phyloP scores from a whole-genome alignment of 1,140 invertebrate species.

The Mylabris phalerata region DNA sequence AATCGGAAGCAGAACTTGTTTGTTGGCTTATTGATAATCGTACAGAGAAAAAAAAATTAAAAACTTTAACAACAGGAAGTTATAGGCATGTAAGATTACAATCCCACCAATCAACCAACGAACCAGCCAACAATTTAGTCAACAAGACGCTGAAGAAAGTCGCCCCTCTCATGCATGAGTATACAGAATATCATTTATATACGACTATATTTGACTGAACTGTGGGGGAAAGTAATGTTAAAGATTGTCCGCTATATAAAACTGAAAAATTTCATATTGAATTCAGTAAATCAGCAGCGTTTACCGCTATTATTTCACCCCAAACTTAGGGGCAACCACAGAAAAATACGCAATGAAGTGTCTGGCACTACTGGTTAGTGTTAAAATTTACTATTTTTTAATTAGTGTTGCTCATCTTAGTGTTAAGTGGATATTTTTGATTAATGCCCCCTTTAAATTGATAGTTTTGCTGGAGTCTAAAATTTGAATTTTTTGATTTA shows the following conservation, averaged over 20 bases:
- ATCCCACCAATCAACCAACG: too few relatives aligned
- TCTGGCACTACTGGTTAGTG: conserved; percentile 38
- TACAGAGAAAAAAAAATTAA: too few relatives aligned
- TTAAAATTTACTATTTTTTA: conserved; percentile 18
- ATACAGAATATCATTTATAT: too few relatives aligned
- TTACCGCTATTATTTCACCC: conserved; percentile 23
- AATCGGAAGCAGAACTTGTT: too few relatives aligned
- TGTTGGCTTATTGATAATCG: too few relatives aligned
- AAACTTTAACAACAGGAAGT: too few relatives aligned
- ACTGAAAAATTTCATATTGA: conserved; percentile 15
- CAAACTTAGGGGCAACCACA: conserved; percentile 16
- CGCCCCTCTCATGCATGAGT: too few relatives aligned
- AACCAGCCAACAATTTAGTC: too few relatives aligned
- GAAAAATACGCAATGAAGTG: conserved; percentile 31
- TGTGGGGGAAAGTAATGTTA: conserved; percentile 25
- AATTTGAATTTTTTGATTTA: conserved; percentile 26
- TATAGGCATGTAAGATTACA: too few relatives aligned
- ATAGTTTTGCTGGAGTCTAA: background rate
- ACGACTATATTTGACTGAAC: background rate
- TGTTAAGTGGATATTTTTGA: conserved; percentile 2
- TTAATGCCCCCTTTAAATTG: conserved; percentile 4
- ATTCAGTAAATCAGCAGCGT: conserved; percentile 34
- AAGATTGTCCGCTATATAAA: conserved; percentile 33
- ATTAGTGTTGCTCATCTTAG: conserved; percentile 15
- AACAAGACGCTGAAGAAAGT: too few relatives aligned